Base-by-base conservation (phyloP, 2,888 invertebrate genomes). In the Eupeodes latifasciatus region DNA sequence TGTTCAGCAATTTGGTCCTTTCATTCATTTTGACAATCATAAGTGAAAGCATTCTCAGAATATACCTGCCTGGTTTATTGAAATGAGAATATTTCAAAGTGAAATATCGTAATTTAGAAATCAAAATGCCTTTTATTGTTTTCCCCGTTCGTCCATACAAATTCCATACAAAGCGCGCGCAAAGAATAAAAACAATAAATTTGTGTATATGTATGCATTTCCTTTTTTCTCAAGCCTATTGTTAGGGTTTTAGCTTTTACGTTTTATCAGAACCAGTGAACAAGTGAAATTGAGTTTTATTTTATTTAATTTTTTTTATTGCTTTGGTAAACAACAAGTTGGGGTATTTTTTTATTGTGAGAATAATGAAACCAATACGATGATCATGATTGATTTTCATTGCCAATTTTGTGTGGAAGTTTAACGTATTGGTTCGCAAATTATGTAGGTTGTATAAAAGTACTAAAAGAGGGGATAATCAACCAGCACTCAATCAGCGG, bases 351-450 rank as follows among this genome's bases (percentile, higher is more conserved):
- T 84, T 84, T 79, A 79, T 84, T 79, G 83, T 61, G 67, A 61
- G 67, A 59, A 78, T 78, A 83, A 83, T 67, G 74, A 67, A 66
- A 44, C 53, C 27, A 44, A 27, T 27, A 27, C 27, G 27, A 27
- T 27, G 27, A 27, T 67, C 55, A 69, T 84, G 78, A 79, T 79
- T 78, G 83, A 79, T 84, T 84, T 79, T 49, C 72, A 79, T 84
- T 67, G 53, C 36, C n/a, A 51, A 49, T 74, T 74, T 69, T 44
- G 47, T 49, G 47, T 49, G 47, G 64, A 55, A 44, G 49, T 69
- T 79, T 57, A 72, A 67, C 67, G 67, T 78, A 83, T 83, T 59
- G 83, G 34, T 66, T 64, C 44, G 44, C 71, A n/a, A 55, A 81
- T 55, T 55, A 71, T 71, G 55, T 71, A 36, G 55, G 19, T 57